Evolutionary conservation across 1,140 invertebrate genomes (phyloP).

Genomic region (Lordiphosa clarofinis): DNA sequence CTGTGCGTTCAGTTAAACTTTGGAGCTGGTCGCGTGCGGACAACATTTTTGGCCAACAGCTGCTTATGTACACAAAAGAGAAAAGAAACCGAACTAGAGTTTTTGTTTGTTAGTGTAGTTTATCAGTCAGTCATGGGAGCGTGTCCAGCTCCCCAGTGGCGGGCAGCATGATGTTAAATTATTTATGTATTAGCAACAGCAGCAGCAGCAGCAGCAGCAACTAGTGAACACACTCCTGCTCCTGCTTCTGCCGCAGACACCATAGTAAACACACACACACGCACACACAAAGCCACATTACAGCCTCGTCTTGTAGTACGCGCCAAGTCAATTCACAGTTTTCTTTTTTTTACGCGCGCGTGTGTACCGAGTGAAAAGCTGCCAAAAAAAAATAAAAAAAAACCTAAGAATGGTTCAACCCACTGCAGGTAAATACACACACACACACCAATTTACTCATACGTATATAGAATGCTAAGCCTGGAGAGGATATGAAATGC

Average conservation of each 20-base stretch:
- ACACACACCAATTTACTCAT: background rate
- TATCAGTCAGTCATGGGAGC: background rate
- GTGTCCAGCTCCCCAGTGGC: slow-evolving; percentile 24
- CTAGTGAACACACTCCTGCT: slow-evolving; percentile 29
- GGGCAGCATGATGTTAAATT: slow-evolving; percentile 41
- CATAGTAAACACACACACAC: slow-evolving; percentile 34
- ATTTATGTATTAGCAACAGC: slow-evolving; percentile 44
- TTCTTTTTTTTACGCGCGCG: slow-evolving; percentile 3
- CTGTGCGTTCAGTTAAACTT: slow-evolving; percentile 51
- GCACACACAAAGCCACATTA: slow-evolving; percentile 22
- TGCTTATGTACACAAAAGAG: slow-evolving; percentile 6
- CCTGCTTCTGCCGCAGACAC: background rate
- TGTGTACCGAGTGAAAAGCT: slow-evolving; percentile 3
- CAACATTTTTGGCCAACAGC: slow-evolving; percentile 20
- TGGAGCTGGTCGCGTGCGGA: slow-evolving; percentile 56
- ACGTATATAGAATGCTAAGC: slow-evolving; percentile 1
- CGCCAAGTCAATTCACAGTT: too few species aligned
- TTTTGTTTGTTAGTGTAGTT: background rate
- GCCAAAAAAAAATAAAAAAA: background rate
- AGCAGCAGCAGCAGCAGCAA: slow-evolving; percentile 57
- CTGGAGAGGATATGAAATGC: slow-evolving; percentile 11
- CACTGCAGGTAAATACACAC: slow-evolving; percentile 59
- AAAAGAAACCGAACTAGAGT: background rate
- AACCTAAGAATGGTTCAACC: slow-evolving; percentile 60
- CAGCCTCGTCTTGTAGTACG: background rate